These are phyloP conservation scores for Drepana falcataria DNA, from an alignment of 2,888 invertebrate species.

Conservation along the genomic window DNA sequence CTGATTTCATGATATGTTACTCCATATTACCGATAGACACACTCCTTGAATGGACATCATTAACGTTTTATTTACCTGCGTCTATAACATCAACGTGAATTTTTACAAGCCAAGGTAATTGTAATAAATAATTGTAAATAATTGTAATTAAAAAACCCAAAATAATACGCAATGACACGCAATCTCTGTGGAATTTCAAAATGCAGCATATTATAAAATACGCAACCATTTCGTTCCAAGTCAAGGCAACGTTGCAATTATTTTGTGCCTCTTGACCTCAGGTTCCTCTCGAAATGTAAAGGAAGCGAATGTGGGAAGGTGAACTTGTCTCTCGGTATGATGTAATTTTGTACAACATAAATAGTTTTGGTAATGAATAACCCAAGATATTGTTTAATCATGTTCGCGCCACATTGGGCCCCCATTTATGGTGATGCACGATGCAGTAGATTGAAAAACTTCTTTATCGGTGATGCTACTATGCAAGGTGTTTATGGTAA, in stretches of 20 bases:
- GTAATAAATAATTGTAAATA: too few species aligned
- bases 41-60: too few species aligned
- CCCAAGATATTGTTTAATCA: background rate
- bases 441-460: too few species aligned
- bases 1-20: too few species aligned
- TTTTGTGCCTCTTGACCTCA: constrained; percentile 1
- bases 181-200: constrained; percentile 14
- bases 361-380: background rate
- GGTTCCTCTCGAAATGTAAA: background rate
- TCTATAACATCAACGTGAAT: too few species aligned
- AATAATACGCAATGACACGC: constrained; percentile 26
- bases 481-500: too few species aligned
- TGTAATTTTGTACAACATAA: background rate
- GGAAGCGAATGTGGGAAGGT: background rate
- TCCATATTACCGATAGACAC: too few species aligned
- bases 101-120: too few species aligned
- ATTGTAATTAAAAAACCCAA: constrained; percentile 19
- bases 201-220: constrained; percentile 13
- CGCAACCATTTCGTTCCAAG: constrained; percentile 10
- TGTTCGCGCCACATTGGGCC: background rate
- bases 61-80: too few species aligned
- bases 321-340: background rate
- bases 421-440: background rate
- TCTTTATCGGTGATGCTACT: too few species aligned
- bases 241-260: background rate